Evolutionary conservation across 2,113 vertebrate species (phyloP).

Genomic region (Ctenodactylus gundi): DNA sequence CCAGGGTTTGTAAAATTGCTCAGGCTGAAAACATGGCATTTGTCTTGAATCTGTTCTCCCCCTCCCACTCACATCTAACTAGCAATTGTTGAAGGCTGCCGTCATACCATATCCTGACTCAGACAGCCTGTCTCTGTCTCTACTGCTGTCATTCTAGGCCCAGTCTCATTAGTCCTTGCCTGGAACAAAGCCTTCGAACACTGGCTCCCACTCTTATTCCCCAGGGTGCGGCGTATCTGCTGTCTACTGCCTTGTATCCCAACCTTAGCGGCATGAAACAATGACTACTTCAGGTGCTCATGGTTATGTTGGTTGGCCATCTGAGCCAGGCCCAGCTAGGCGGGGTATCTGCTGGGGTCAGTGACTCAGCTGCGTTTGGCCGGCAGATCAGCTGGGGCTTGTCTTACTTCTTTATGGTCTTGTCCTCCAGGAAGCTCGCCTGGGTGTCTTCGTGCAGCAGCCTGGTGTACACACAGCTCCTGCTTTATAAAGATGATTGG

Average conservation of each 20-base stretch:
- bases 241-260: background rate
- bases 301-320: background rate
- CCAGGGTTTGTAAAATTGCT: background rate
- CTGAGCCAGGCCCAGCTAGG: background rate
- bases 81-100: background rate
- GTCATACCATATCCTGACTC: background rate
- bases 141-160: background rate
- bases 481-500: background rate
- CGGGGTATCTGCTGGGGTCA: background rate
- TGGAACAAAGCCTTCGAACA: background rate
- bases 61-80: background rate
- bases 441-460: background rate
- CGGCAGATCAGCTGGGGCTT: background rate
- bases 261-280: background rate
- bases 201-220: background rate
- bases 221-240: background rate
- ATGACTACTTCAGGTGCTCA: background rate
- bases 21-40: background rate
- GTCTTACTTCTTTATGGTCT: background rate
- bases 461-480: background rate
- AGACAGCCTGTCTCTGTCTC: background rate
- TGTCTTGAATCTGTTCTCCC: background rate
- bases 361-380: background rate
- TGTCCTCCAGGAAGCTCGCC: background rate
- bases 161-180: background rate